Conservation (phyloP, 2,888 invertebrate species). For the Scaptomyza flava region DNA sequence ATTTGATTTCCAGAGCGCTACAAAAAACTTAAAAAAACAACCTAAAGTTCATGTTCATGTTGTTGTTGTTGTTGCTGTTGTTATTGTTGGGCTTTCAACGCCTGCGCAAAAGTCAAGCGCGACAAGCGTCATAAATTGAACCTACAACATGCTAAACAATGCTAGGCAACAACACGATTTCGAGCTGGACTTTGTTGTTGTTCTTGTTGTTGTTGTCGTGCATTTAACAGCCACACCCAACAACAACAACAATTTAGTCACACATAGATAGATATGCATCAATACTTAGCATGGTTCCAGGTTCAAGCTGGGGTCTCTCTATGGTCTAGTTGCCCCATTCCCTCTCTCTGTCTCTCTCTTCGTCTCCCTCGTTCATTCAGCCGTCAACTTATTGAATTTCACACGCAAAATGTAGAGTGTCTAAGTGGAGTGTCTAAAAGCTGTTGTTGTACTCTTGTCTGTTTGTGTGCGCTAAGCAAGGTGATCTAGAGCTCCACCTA, state of each 20-base stretch:
- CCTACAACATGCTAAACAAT: constrained; percentile 78
- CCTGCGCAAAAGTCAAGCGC: constrained; percentile 77
- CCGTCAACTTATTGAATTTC: constrained; percentile 73
- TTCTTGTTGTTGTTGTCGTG: constrained; percentile 54
- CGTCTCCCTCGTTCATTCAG: constrained; percentile 19
- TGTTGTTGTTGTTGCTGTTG: constrained; percentile 25
- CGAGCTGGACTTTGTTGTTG: neutral
- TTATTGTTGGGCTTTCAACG: constrained; percentile 73
- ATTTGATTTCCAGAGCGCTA: constrained; percentile 62
- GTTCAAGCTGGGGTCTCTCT: constrained; percentile 17
- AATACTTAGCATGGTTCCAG: constrained; percentile 27
- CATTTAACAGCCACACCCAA: constrained; percentile 64
- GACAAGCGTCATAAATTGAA: constrained; percentile 76
- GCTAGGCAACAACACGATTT: constrained; percentile 36
- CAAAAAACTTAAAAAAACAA: neutral
- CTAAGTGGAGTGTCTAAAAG: constrained; percentile 47
- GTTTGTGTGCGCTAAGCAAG: constrained; percentile 30
- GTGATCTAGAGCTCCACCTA: constrained; percentile 68
- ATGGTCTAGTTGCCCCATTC: constrained; percentile 1
- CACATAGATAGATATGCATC: constrained; percentile 67
- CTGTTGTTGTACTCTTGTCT: neutral
- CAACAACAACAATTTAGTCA: constrained; percentile 67
- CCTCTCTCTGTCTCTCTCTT: constrained; percentile 4
- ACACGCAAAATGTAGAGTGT: constrained; percentile 76
- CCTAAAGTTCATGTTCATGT: constrained; percentile 46